Evolutionary conservation across 1,140 invertebrate species (phyloP), one percentile per base, ranked within the genome.

Genomic region (Episyrphus balteatus): DNA sequence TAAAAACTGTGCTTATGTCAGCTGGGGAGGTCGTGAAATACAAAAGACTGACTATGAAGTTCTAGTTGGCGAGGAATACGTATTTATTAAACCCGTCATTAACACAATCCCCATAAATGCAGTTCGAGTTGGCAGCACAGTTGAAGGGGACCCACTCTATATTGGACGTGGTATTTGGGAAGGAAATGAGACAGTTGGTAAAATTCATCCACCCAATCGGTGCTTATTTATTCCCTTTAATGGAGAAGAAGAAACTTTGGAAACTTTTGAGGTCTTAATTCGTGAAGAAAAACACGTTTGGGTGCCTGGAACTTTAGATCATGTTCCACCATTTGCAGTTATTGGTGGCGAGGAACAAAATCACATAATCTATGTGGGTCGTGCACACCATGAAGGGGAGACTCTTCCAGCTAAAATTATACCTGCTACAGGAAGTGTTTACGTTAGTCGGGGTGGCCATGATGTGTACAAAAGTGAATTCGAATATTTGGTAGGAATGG

Each of bases 221-320:
- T 77, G 74, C 41, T 71, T 80, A 13, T 87, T 86, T 62, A 80
- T 87, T 48, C 80, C 83, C 1, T 86, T 76, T 48, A 77, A 76
- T 2, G 80, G 82, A 1, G 66, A 73, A 39, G 84, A 87, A 65
- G 61, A 81, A 19, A 55, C 62, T 41, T 51, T 66, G 34, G 53
- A 53, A 7, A 51, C 53, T 38, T 68, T 66, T 48, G 66, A 68
- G 44, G 60, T 66, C 21, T 51, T 66, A 14, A 8, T 26, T 26
- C 21, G 21, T 26, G 21, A 26, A 26, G 3, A 3, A 26, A 8
- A 3, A 26, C 3, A 26, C 21, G 3, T 8, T 26, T 26, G 21
- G 21, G 3, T 26, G 8, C 21, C 8, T 26, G 21, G 21, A 26
- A 26, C 21, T 5, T 26, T 26, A 3, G 21, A 26, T 26, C 8